These are phyloP conservation scores for Lycorma delicatula DNA, from an alignment of 1,140 invertebrate genomes.

Conservation along the genomic window DNA sequence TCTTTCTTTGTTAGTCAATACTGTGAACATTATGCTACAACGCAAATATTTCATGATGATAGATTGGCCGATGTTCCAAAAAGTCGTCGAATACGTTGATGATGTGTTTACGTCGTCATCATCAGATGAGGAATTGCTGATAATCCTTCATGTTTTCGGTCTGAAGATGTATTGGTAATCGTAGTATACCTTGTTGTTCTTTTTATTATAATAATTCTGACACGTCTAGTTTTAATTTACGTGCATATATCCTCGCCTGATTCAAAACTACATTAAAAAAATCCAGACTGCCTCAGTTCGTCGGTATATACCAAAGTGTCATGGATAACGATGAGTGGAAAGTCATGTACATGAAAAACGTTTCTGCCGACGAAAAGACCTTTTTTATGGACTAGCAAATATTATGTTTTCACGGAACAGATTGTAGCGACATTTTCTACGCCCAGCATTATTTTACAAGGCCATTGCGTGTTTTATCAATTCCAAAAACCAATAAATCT, in stretches of 20 bases:
- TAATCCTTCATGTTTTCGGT: too few species aligned
- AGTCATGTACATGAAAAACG: neutral
- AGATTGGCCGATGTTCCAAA: neutral
- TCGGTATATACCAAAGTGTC: neutral
- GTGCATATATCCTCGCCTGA: neutral
- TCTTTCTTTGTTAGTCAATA: too few species aligned
- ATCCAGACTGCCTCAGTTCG: too few species aligned
- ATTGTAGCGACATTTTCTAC: neutral
- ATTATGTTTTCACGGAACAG: neutral
- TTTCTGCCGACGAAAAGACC: neutral
- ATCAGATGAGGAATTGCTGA: too few species aligned
- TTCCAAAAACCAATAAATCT: neutral
- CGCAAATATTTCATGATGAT: neutral
- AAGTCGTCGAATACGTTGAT: neutral
- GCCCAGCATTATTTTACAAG: neutral
- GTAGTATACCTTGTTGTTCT: neutral
- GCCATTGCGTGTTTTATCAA: neutral
- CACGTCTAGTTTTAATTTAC: neutral
- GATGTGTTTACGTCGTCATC: neutral
- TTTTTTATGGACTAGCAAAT: neutral
- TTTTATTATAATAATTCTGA: too few species aligned
- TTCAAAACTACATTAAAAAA: neutral
- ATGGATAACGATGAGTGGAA: neutral
- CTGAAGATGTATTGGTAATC: neutral
- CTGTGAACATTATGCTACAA: neutral